Conservation (phyloP, 2,888 invertebrate genomes). For the Noctua janthina region DNA sequence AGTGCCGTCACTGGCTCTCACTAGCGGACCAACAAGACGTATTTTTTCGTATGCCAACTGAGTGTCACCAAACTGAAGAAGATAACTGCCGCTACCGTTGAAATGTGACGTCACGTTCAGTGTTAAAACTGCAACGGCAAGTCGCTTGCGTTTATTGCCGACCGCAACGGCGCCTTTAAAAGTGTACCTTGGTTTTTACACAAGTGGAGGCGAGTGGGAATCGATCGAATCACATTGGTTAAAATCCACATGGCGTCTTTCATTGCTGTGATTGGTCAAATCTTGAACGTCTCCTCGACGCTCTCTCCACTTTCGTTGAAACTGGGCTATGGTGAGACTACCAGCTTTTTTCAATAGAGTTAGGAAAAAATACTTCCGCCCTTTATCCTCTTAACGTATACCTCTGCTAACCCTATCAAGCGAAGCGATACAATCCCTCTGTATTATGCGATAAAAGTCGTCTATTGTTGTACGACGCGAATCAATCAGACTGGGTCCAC, state of each 20-base stretch:
- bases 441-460: constrained; percentile 6
- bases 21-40: too few relatives aligned
- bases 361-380: neutral
- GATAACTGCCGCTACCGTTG: too few relatives aligned
- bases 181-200: too few relatives aligned
- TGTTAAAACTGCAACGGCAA: too few relatives aligned
- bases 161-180: too few relatives aligned
- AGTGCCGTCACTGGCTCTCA: too few relatives aligned
- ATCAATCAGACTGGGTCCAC: constrained; percentile 30
- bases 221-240: too few relatives aligned
- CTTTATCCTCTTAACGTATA: neutral
- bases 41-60: too few relatives aligned
- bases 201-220: too few relatives aligned
- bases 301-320: neutral
- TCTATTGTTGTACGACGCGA: constrained; percentile 18
- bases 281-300: neutral
- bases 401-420: neutral
- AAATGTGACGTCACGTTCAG: too few relatives aligned
- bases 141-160: too few relatives aligned
- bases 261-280: neutral
- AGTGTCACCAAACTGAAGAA: too few relatives aligned
- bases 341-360: neutral
- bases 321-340: neutral
- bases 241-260: neutral
- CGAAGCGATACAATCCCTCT: constrained; percentile 13